These are phyloP conservation scores for Galeopsomyia nigrocyanea DNA, from an alignment of 2,888 invertebrate genomes.

Conservation along the genomic window DNA sequence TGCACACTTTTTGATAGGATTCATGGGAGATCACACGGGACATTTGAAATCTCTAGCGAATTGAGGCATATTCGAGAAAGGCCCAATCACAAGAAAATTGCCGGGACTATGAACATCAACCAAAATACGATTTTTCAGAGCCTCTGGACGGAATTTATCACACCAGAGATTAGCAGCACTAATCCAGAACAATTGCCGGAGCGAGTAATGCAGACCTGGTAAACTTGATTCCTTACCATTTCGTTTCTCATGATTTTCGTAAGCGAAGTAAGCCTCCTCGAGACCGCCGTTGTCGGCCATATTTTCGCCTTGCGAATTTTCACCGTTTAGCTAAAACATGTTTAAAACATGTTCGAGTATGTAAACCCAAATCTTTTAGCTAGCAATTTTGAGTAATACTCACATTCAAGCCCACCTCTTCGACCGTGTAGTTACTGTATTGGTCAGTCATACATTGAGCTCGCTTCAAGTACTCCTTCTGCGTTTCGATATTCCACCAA, in stretches of 20 bases:
- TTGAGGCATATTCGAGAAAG: conserved; percentile 73
- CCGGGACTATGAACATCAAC: conserved; percentile 83
- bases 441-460: conserved; percentile 92
- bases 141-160: conserved; percentile 72
- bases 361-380: background rate
- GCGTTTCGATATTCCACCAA: conserved; percentile 91
- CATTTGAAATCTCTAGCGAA: conserved; percentile 76
- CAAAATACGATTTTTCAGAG: conserved; percentile 82
- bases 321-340: conserved; percentile 80
- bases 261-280: conserved; percentile 88
- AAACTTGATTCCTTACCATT: conserved; percentile 77
- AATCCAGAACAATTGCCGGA: conserved; percentile 76
- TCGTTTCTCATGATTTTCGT: conserved; percentile 79
- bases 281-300: conserved; percentile 94
- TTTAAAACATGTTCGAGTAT: background rate
- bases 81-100: conserved; percentile 73
- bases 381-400: background rate
- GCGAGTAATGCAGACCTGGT: conserved; percentile 78
- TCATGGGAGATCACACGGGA: conserved; percentile 74
- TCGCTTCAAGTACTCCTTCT: conserved; percentile 83
- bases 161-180: conserved; percentile 76
- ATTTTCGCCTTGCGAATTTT: conserved; percentile 92
- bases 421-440: no score
- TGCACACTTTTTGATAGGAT: conserved; percentile 74
- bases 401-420: background rate